Evolutionary conservation across 2,888 invertebrate species (phyloP), one percentile per base, ranked within the genome.

Genomic region (Thecophora atra): DNA sequence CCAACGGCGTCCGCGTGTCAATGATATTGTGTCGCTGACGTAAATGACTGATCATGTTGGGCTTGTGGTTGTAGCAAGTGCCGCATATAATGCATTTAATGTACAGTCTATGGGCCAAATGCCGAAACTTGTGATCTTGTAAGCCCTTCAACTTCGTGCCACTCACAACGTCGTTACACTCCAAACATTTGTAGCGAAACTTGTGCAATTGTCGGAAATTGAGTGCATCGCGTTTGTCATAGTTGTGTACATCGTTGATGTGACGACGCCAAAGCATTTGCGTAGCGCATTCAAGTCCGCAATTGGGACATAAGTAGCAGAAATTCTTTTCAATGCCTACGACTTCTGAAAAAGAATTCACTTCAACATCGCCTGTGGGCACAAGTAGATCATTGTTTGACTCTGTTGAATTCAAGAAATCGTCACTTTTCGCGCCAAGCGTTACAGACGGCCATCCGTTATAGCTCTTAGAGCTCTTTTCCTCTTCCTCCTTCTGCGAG

Each of bases 101-200:
- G 68, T 83, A 83, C n/a, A 83, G 72, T 26, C 81, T 78, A 52
- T 80, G 81, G 3, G 82, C 81, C 44, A 84, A 74, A 72, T 83
- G 83, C 0, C 83, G 80, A 67, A 83, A 83, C 54, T 83, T 84
- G 73, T 83, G 83, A 77, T 83, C 83, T 75, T 83, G 83, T n/a
- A 83, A 68, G 0, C 83, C 84, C 70, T 83, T 83, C 15, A 83
- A 70, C 70, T 83, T 83, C 0, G 83, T 79, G 47, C 82, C 82
- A 51, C 79, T 79, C 13, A 83, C 82, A 52, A 82, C 76, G 65
- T 83, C 83, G 71, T 79, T 81, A 73, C 83, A 83, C 30, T 77
- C 77, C 3, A 76, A 80, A 62, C 83, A 83, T 72, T 83, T 82
- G 69, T 80, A 83, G 51, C 83, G 82, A 70, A 80, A 82, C 72